Percentiles rank a stretch among this genome's conserved stretches.
Conservation (phyloP, 1,140 invertebrate genomes). For the Ruditapes philippinarum region DNA sequence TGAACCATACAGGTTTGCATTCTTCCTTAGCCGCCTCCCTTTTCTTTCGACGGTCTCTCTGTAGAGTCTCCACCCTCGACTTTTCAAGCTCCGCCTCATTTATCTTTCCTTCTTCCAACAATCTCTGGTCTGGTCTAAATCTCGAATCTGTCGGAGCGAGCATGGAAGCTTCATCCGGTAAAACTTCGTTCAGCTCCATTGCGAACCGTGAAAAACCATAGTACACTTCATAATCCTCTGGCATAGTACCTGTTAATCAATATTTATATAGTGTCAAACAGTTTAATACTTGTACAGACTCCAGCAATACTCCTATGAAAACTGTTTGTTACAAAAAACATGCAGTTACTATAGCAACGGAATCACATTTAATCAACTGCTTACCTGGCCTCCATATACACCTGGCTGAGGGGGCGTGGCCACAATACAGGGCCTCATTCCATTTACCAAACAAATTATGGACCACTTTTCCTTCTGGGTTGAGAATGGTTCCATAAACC, state of each 20-base stretch:
- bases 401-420: conserved; percentile 90
- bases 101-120: conserved; percentile 93
- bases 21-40: conserved; percentile 88
- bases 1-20: conserved; percentile 90
- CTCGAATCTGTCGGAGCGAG: conserved; percentile 93
- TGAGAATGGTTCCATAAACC: conserved; percentile 91
- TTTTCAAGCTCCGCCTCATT: conserved; percentile 91
- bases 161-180: conserved; percentile 89
- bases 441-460: conserved; percentile 92
- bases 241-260: conserved; percentile 93
- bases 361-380: too few species aligned
- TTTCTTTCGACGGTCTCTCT: conserved; percentile 90
- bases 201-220: conserved; percentile 95
- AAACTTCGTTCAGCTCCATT: conserved; percentile 94
- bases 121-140: conserved; percentile 89
- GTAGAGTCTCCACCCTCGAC: conserved; percentile 90
- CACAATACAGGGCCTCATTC: conserved; percentile 93
- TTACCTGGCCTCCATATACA: conserved; percentile 93
- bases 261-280: too few species aligned
- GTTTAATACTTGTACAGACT: too few species aligned
- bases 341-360: too few species aligned
- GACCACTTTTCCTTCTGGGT: conserved; percentile 89
- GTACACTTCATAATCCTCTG: conserved; percentile 93
- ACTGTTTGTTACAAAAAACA: too few species aligned
- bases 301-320: too few species aligned